Conservation (phyloP, 2,888 invertebrate genomes). For the Galeruca laticollis region DNA sequence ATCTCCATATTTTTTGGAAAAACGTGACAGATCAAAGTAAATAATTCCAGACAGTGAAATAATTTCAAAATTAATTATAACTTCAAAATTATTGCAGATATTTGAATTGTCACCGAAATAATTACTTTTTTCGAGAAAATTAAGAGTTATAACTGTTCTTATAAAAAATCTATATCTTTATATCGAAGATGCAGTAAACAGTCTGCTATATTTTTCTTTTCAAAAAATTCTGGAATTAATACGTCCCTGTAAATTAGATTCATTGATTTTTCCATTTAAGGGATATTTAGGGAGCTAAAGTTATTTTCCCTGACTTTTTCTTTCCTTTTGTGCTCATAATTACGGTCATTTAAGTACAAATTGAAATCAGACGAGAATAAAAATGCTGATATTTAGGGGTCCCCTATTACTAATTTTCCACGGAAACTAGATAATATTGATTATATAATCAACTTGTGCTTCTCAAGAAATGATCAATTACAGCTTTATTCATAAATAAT, state of each 20-base stretch:
- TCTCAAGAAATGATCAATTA: background rate
- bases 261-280: slow-evolving; percentile 28
- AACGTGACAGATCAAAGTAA: no score
- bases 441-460: background rate
- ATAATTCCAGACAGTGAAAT: no score
- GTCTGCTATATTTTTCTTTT: no score
- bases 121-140: no score
- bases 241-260: slow-evolving; percentile 15
- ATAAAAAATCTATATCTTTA: no score
- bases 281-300: slow-evolving; percentile 15
- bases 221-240: background rate
- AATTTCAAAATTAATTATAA: no score
- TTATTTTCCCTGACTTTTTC: slow-evolving; percentile 12
- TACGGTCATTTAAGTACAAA: slow-evolving; percentile 25
- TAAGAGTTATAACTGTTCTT: no score
- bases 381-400: slow-evolving; percentile 18
- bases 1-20: no score
- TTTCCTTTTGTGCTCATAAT: slow-evolving; percentile 11
- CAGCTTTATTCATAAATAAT: no score
- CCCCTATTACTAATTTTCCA: slow-evolving; percentile 6
- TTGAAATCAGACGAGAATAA: slow-evolving; percentile 29
- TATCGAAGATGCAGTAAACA: no score
- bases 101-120: no score
- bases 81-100: no score
- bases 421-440: slow-evolving; percentile 4